Evolutionary conservation across 2,113 vertebrate genomes (phyloP), one percentile per base, ranked within the genome.

Genomic region (Serilophus lunatus): DNA sequence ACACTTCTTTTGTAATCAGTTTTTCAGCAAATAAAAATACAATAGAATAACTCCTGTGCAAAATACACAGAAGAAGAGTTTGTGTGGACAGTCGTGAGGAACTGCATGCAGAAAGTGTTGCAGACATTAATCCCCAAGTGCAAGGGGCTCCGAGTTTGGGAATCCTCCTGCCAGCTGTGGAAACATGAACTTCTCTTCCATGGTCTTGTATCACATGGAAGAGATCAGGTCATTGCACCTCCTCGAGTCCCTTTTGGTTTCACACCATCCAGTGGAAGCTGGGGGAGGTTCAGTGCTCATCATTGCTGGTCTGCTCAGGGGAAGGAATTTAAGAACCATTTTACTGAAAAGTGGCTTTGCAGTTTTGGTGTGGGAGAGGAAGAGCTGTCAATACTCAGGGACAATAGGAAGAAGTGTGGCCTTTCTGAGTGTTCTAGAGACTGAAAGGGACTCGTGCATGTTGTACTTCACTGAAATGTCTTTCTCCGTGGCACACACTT

Each of bases 171-270:
- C 14, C 9, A 8, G 18, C 10, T 6, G 24, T 16, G 44, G 9
- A 0, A 3, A 29, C 11, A 7, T 1, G 29, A 54, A 56, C 26
- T 22, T 20, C 64, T 38, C 6, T 18, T 29, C 35, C n/a, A 1
- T 12, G 12, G 4, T 40, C 49, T 77, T 31, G 47, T 15, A 0
- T 10, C 36, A 3, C 1, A 3, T 14, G 23, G 5, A 1, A 53
- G 53, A 60, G n/a, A 7, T n/a, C 8, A 23, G 26, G 23, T 2
- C 33, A 13, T 35, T 79, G 51, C 31, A 9, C 9, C 69, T 81
- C 10, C 45, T 50, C 16, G 54, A 33, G 51, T 68, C 20, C n/a
- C 56, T 60, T 35, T 74, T 35, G 60, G 31, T 0, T 59, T 33
- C 6, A 6, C 28, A 15, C 18, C 26, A 0, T 8, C 24, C 1